Conservation (phyloP, 2,888 invertebrate genomes). For the Erebia ligea region DNA sequence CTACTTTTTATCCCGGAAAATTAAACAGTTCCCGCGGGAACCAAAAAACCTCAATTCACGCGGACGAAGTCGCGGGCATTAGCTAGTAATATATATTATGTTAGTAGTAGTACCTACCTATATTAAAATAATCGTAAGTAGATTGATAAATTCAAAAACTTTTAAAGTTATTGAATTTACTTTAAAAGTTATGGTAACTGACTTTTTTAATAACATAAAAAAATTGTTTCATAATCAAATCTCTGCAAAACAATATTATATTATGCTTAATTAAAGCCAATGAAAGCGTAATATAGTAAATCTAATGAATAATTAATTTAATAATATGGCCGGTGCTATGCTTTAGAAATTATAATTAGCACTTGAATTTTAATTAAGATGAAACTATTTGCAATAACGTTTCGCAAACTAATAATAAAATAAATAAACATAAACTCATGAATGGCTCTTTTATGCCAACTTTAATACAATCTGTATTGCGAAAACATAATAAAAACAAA, state of each 20-base stretch:
- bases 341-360: slow-evolving; percentile 7
- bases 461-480: background rate
- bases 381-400: slow-evolving; percentile 10
- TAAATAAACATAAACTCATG: slow-evolving; percentile 1
- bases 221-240: background rate
- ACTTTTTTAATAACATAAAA: background rate
- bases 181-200: too few relatives aligned
- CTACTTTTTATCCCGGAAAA: too few relatives aligned
- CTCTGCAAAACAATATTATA: background rate
- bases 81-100: too few relatives aligned
- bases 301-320: slow-evolving; percentile 13
- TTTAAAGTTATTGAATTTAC: too few relatives aligned
- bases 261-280: background rate
- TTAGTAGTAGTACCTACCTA: too few relatives aligned
- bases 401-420: background rate
- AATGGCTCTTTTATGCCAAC: background rate
- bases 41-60: too few relatives aligned
- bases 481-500: too few relatives aligned
- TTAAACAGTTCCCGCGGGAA: too few relatives aligned
- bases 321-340: background rate
- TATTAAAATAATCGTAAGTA: too few relatives aligned
- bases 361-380: background rate
- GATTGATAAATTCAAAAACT: too few relatives aligned
- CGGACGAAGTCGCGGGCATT: too few relatives aligned
- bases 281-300: background rate